Conservation (phyloP, 1,140 invertebrate genomes). For the Argopecten irradians region DNA sequence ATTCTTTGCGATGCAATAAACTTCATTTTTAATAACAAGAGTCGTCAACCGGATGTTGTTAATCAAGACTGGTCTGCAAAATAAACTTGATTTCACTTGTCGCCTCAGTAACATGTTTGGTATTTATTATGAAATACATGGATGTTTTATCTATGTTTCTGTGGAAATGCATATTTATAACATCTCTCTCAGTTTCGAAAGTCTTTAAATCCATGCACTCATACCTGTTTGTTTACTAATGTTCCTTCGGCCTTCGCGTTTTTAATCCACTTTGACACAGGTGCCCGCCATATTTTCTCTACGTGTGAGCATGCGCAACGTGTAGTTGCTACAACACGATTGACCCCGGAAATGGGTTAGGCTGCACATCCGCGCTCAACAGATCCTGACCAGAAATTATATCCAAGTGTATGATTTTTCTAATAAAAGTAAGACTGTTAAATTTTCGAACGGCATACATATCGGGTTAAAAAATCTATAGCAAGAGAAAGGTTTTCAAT, state of each 20-base stretch:
- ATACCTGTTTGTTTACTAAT: neutral
- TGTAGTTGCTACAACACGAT: neutral
- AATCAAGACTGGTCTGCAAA: neutral
- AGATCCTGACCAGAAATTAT: too few species aligned
- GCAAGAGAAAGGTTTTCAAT: too few species aligned
- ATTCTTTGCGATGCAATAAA: too few species aligned
- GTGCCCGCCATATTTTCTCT: neutral
- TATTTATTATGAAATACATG: neutral
- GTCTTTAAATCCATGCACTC: neutral
- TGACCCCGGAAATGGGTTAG: too few species aligned
- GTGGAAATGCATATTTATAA: neutral
- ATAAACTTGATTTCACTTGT: conserved; percentile 8
- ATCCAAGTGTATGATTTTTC: too few species aligned
- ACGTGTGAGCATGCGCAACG: neutral
- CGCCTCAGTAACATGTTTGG: neutral
- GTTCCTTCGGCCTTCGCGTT: neutral
- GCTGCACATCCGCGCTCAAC: too few species aligned
- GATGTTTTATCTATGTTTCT: neutral
- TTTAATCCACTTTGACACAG: neutral
- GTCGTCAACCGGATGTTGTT: neutral
- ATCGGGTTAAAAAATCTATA: too few species aligned
- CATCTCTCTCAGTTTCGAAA: neutral
- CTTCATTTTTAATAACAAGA: too few species aligned
- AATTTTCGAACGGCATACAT: too few species aligned
- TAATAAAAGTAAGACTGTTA: too few species aligned